phyloP scores from a whole-genome alignment of 2,888 invertebrate species.

The Amaurobius ferox region DNA sequence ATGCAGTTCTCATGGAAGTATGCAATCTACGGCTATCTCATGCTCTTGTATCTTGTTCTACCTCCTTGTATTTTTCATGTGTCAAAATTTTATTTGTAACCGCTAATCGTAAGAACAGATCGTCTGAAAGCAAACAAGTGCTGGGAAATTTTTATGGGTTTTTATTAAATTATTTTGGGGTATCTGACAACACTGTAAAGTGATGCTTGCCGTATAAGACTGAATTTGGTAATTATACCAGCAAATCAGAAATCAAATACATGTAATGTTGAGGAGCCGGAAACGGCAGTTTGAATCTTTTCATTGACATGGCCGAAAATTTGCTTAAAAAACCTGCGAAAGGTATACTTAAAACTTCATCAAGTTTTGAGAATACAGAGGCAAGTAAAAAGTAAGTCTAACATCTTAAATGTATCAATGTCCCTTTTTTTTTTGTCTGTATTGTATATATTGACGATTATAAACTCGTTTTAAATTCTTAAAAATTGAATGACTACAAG shows the following conservation, averaged over 20 bases:
- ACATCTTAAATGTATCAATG: too few species aligned
- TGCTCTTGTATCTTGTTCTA: too few species aligned
- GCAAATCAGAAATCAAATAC: neutral
- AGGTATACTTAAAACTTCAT: constrained; percentile 94
- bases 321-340: constrained; percentile 89
- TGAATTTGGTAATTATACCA: neutral
- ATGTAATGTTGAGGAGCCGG: neutral
- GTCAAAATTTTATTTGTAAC: neutral
- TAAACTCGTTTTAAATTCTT: too few species aligned
- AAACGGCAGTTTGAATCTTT: neutral
- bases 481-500: too few species aligned
- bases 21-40: too few species aligned
- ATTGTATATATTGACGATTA: too few species aligned
- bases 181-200: neutral
- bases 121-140: neutral
- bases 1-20: too few species aligned
- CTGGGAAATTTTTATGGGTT: neutral
- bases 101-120: neutral
- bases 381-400: constrained; percentile 74
- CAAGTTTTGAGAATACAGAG: constrained; percentile 86
- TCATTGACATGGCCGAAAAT: constrained; percentile 82
- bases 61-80: too few species aligned
- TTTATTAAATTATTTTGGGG: neutral
- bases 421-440: too few species aligned
- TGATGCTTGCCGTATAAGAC: constrained; percentile 1